Base-by-base conservation (phyloP, 2,888 invertebrate species). In the Agrotis puta region DNA sequence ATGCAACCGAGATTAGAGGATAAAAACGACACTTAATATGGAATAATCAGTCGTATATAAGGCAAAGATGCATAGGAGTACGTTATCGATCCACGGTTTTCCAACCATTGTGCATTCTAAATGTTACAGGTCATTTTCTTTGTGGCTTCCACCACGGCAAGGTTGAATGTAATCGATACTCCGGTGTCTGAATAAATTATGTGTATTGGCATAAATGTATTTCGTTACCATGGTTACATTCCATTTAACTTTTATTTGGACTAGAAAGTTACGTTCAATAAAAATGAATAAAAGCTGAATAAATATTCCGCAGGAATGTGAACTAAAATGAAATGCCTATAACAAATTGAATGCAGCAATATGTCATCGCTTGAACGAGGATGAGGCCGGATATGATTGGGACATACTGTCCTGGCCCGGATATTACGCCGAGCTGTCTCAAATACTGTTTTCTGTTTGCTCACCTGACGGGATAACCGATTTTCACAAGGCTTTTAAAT, bases 371-470 rank as follows among this genome's bases (percentile, higher is more conserved):
- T 50, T 61, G 68, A 74, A 65, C 73, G 69, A 67, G 66, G 48
- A 73, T 68, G 56, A 11, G 48, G 50, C 84, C 89, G 91, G 91
- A 91, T 88, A 87, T 88, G 85, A 90, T 88, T 85, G 87, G 85
- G 76, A 83, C 83, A 82, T 70, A 85, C 81, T 80, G 84, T 85
- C 83, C 87, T 82, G 79, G 47, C 50, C 90, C 91, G 91, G 91
- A 92, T 90, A 92, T 92, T 92, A 87, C 90, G 76, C 78, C 71
- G 80, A 72, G 82, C 84, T 75, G 72, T 76, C 79, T 83, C 83
- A 79, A 85, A 85, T 79, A 86, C 78, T 83, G 82, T 81, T 83
- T 57, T 71, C 78, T 76, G 78, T 84, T 85, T 87, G 81, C 74
- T 79, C 83, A 88, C 85, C 88, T 88, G 81, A 48, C 71, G 64